Evolutionary conservation across 2,888 invertebrate species (phyloP).

Genomic region (Maniola hyperantus): DNA sequence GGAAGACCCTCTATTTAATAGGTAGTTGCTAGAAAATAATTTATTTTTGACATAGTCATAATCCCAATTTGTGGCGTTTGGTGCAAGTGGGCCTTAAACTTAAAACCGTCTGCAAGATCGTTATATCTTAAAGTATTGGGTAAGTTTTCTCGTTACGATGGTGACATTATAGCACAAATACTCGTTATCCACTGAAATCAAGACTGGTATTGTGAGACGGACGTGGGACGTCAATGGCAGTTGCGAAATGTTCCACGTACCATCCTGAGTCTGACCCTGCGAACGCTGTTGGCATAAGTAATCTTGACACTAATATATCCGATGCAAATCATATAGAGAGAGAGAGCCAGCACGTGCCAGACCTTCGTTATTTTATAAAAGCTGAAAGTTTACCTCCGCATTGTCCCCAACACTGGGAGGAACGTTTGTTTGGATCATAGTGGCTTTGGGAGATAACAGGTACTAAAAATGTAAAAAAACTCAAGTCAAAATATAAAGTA

Average conservation of each 20-base stretch:
- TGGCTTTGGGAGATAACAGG: no score
- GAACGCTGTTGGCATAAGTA: conserved; percentile 58
- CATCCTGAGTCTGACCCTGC: conserved; percentile 60
- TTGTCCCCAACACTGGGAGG: no score
- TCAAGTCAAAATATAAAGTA: no score
- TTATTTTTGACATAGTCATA: not conserved
- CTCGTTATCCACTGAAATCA: conserved; percentile 46
- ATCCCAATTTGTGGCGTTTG: not conserved
- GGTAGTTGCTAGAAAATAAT: no score
- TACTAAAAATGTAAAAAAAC: no score
- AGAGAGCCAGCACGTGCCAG: no score
- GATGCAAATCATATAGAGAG: conserved; percentile 43
- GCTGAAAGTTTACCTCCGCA: no score
- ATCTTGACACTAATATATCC: conserved; percentile 59
- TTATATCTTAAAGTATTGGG: not conserved
- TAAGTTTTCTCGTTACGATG: not conserved
- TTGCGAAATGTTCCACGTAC: conserved; percentile 64
- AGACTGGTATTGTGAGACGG: conserved; percentile 49
- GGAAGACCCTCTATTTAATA: no score
- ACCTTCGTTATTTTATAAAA: no score
- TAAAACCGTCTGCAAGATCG: not conserved
- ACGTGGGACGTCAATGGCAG: conserved; percentile 54
- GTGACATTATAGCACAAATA: conserved; percentile 7
- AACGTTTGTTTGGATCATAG: no score
- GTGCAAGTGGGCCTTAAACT: not conserved